phyloP scores from a whole-genome alignment of 2,797 vertebrate genomes.

The Tapirus indicus region DNA sequence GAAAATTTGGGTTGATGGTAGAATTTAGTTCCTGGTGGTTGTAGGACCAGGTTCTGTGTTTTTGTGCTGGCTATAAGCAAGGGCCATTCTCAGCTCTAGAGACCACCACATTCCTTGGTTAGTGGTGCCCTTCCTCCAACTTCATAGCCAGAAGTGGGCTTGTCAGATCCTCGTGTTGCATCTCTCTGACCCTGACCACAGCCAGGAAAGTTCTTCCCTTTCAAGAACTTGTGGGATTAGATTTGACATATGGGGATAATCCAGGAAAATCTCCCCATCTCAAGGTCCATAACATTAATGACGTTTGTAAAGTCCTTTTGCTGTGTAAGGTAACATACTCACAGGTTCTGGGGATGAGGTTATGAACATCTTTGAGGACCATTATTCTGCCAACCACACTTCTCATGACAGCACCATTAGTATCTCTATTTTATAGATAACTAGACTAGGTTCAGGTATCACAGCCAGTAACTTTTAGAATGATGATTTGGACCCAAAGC shows the following conservation, averaged over 20 bases:
- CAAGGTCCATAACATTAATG: background rate
- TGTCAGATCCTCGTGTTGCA: fast-evolving
- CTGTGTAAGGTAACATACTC: background rate
- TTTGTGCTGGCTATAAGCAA: background rate
- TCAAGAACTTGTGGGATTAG: background rate
- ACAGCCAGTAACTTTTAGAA: background rate
- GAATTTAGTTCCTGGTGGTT: background rate
- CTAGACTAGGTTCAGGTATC: background rate
- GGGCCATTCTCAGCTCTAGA: background rate
- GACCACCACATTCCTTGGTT: background rate
- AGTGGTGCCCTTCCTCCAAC: background rate
- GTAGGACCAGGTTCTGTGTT: background rate
- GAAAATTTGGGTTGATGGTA: background rate
- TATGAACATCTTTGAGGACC: background rate
- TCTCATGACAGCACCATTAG: background rate
- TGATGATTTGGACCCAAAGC: background rate
- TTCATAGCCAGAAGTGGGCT: background rate
- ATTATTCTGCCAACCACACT: background rate
- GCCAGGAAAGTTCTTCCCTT: background rate
- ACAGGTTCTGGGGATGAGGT: background rate
- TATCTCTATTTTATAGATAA: background rate
- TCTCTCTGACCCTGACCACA: background rate
- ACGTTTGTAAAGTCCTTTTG: background rate
- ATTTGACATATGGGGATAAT: background rate
- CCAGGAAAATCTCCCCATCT: background rate